phyloP scores from a whole-genome alignment of 2,888 invertebrate species.

The Frankliniella fusca region DNA sequence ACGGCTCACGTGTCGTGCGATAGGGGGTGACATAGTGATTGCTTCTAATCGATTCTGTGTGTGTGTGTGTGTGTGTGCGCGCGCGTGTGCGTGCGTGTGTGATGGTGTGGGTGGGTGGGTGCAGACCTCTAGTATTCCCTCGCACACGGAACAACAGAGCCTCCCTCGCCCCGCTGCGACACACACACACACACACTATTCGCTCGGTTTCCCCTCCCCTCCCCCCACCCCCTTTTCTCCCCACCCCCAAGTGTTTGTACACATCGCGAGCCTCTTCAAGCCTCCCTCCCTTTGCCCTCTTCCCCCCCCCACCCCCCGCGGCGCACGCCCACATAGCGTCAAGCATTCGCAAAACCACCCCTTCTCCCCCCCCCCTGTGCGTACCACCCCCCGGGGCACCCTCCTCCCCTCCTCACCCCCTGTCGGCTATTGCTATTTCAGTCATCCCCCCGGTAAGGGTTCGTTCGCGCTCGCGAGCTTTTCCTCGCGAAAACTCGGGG shows the following conservation, averaged over 20 bases:
- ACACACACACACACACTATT: too few species aligned
- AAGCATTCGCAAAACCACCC: neutral
- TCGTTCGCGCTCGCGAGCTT: too few species aligned
- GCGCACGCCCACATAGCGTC: neutral
- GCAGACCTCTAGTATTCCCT: neutral
- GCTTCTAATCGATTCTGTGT: neutral
- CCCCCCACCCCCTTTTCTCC: neutral
- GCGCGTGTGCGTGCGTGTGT: neutral
- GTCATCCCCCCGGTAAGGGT: too few species aligned
- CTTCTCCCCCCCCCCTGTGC: neutral
- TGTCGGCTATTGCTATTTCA: too few species aligned
- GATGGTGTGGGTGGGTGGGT: neutral
- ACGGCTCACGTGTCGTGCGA: neutral
- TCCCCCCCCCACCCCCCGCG: neutral
- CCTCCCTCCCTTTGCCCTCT: neutral
- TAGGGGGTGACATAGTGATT: neutral
- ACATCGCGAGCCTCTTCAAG: neutral
- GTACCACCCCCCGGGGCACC: neutral
- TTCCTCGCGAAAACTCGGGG: too few species aligned
- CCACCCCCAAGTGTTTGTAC: constrained; percentile 6
- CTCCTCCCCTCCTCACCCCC: neutral
- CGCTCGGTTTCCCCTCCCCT: neutral
- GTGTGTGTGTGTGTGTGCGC: neutral
- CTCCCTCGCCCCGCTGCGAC: neutral
- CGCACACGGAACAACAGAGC: neutral